Percentiles rank a stretch among this genome's conserved stretches.
These are phyloP conservation scores for honey bee (Apis mellifera) DNA, from an alignment of 1,140 invertebrate species.

Conservation along the genomic window DNA sequence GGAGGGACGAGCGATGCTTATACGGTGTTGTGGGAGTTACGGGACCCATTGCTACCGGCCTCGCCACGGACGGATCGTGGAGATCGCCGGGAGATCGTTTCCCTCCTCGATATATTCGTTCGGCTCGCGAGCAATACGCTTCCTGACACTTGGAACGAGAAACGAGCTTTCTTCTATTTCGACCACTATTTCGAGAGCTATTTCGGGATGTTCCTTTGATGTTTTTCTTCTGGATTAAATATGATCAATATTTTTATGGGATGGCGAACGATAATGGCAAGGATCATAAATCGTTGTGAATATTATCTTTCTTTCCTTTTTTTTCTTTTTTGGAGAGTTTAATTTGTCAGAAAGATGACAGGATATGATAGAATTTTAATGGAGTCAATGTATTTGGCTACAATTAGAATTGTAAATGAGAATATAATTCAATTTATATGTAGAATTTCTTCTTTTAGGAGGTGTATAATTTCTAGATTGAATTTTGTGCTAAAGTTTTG, in stretches of 20 bases:
- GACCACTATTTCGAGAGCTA: not conserved
- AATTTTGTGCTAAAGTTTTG: too few species aligned
- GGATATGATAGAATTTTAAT: too few species aligned
- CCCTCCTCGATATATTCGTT: conserved; percentile 51
- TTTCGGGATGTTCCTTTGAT: not conserved
- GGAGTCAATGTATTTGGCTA: too few species aligned
- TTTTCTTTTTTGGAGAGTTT: too few species aligned
- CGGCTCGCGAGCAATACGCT: conserved; percentile 35
- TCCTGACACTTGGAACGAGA: conserved; percentile 26
- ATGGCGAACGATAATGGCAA: not conserved
- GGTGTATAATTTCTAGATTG: too few species aligned
- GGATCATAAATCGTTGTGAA: not conserved
- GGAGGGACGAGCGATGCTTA: conserved; percentile 42
- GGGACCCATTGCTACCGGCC: conserved; percentile 49
- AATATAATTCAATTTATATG: too few species aligned
- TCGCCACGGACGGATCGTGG: conserved; percentile 36
- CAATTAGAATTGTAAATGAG: too few species aligned
- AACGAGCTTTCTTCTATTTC: not conserved
- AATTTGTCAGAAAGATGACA: too few species aligned
- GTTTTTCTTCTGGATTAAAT: conserved; percentile 39
- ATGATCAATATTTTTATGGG: not conserved
- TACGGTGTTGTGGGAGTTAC: conserved; percentile 69
- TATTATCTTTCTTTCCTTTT: too few species aligned
- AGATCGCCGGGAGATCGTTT: conserved; percentile 45
- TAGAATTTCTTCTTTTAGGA: too few species aligned